Base-by-base conservation (phyloP, 2,888 invertebrate species). In the Oscheius myriophilus region DNA sequence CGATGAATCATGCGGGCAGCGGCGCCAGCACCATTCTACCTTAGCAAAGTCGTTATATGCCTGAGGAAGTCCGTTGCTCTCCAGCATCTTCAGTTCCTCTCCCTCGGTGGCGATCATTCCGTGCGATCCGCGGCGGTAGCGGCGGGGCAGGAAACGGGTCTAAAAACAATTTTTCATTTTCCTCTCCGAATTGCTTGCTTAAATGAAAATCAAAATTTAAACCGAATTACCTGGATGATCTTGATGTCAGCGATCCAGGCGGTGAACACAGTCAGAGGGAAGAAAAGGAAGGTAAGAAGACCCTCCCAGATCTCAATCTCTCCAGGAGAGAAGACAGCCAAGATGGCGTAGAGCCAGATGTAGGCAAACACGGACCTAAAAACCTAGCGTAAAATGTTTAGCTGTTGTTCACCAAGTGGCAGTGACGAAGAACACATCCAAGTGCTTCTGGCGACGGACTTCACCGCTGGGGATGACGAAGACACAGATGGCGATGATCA, bases 271-370 rank as follows among this genome's bases (percentile, higher is more conserved):
- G 96, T 97, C 39, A 93, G 91, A 2, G 98, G 98, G 89, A 98
- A 98, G 90, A 96, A 96, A 53, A 92, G 88, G 88, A 99, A 95
- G 1, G 98, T 99, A 49, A 98, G 89, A 25, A 95, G 88, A 0
- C 94, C 96, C 88, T 98, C 98, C 97, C 97, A 98, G n/a, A 97
- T 92, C 63, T 85, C 84, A 63, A 85, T 85, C 62, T 81, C 85
- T 73, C 86, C 86, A 9, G 84, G 84, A 45, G 94, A 93, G 81
- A 93, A 91, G 55, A 93, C 91, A 51, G 93, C 92, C 65, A 98
- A 90, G 84, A 99, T 98, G 68, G 95, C 88, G 88, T 96, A 97
- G 68, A 99, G 90, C 98, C 98, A 98, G 63, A 98, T 92, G 88
- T 99, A 99, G 51, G 98, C 98, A 87, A 97, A 96, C 65, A 98